Evolutionary conservation across 2,113 vertebrate species (phyloP).

Genomic region (Oryzias melastigma): DNA sequence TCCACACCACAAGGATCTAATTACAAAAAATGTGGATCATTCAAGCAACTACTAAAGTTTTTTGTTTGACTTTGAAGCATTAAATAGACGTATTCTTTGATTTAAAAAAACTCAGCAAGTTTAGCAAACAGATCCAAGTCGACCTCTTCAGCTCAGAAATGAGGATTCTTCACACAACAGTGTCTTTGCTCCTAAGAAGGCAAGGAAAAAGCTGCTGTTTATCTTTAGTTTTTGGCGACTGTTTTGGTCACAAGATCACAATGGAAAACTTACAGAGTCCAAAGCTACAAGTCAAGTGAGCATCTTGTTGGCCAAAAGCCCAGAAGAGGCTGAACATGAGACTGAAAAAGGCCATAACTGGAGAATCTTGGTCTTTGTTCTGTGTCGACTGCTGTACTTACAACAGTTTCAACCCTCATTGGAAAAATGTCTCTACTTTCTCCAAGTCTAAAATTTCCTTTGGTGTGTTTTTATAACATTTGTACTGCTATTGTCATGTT

Average conservation of each 20-base stretch:
- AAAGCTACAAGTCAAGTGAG: not conserved
- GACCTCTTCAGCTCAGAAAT: too few species aligned
- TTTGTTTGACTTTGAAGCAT: too few species aligned
- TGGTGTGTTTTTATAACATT: not conserved
- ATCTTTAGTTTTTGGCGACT: too few species aligned
- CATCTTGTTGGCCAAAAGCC: not conserved
- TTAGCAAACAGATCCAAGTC: too few species aligned
- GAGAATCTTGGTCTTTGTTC: not conserved
- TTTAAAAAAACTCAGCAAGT: too few species aligned
- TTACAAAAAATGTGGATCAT: too few species aligned
- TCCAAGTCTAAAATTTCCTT: not conserved
- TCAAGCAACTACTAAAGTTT: not conserved
- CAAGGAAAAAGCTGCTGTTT: too few species aligned
- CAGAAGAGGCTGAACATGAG: conserved; percentile 1
- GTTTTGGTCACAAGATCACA: not conserved
- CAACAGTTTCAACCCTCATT: not conserved
- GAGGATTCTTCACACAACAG: too few species aligned
- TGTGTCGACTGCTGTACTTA: not conserved
- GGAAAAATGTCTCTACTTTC: conserved; percentile 6
- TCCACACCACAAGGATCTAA: not conserved
- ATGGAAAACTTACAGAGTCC: not conserved
- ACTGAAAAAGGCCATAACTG: conserved; percentile 6
- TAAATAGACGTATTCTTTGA: too few species aligned
- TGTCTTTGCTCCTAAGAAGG: too few species aligned
- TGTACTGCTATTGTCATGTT: conserved; percentile 7